A percentile compares a stretch with the other conserved stretches of the same genome.
Conservation (phyloP, 2,888 invertebrate species). For the Spodoptera littoralis region DNA sequence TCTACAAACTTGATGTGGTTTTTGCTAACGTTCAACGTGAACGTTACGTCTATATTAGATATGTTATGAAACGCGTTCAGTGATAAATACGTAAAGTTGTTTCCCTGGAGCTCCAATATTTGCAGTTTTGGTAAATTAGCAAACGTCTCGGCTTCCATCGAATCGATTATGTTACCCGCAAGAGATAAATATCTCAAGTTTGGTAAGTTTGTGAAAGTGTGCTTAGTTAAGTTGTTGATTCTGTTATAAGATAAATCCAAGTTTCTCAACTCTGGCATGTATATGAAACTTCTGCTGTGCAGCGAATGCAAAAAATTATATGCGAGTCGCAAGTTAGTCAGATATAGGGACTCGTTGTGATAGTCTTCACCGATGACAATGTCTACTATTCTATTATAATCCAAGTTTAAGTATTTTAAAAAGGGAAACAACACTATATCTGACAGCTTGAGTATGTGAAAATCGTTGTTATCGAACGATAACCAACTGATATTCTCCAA, state of each 20-base stretch:
- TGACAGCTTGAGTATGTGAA: constrained; percentile 92
- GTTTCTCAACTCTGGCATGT: constrained; percentile 92
- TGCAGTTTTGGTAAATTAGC: constrained; percentile 92
- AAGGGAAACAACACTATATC: constrained; percentile 91
- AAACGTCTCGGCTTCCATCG: constrained; percentile 93
- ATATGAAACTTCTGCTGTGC: constrained; percentile 91
- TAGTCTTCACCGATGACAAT: constrained; percentile 92
- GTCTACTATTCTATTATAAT: constrained; percentile 93
- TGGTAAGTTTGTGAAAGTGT: constrained; percentile 93
- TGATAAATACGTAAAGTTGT: constrained; percentile 91
- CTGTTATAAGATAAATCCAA: constrained; percentile 94
- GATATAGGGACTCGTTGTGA: constrained; percentile 91
- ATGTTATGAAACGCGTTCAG: constrained; percentile 91
- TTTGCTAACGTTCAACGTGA: constrained; percentile 93
- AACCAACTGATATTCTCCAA: constrained; percentile 94
- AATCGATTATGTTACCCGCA: constrained; percentile 93
- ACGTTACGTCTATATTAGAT: constrained; percentile 90
- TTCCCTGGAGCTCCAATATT: constrained; percentile 94
- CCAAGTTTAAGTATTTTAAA: constrained; percentile 94
- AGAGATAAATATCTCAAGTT: constrained; percentile 94
- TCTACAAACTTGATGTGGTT: constrained; percentile 89
- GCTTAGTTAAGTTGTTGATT: constrained; percentile 91
- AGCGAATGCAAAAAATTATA: constrained; percentile 93
- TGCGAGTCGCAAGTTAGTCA: constrained; percentile 94
- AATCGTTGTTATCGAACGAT: constrained; percentile 96